phyloP scores from a whole-genome alignment of 2,797 vertebrate species.

The Semotilus atromaculatus region DNA sequence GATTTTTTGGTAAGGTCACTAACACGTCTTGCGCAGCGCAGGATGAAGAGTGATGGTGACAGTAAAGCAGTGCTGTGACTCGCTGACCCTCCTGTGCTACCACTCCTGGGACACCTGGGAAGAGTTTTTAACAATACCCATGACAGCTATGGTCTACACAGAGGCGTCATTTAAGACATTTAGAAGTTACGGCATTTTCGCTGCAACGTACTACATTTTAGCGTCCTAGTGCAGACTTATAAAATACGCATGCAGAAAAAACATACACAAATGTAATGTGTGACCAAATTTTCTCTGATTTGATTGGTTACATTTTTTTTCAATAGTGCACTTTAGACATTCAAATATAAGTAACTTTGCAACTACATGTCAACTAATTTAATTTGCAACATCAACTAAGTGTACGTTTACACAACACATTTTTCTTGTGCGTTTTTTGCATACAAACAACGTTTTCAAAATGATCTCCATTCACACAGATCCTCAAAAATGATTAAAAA shows the following conservation, averaged over 20 bases:
- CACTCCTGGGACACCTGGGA: conserved; percentile 68
- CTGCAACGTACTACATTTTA: neutral
- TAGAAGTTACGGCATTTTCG: conserved; percentile 7
- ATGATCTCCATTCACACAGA: neutral
- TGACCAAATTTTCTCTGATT: neutral
- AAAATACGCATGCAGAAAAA: neutral
- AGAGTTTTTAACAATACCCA: conserved; percentile 45
- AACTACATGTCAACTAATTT: neutral
- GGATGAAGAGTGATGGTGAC: conserved; percentile 69
- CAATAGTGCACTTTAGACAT: neutral
- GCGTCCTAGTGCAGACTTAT: neutral
- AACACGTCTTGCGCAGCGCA: conserved; percentile 59
- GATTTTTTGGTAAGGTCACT: conserved; percentile 61
- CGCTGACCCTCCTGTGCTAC: conserved; percentile 67
- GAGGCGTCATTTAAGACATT: conserved; percentile 14
- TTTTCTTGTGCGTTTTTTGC: neutral
- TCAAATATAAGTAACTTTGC: neutral
- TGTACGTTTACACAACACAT: neutral
- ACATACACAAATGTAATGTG: neutral
- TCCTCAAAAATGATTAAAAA: neutral
- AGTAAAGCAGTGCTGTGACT: conserved; percentile 53
- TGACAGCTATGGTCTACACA: conserved; percentile 33
- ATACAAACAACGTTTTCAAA: neutral
- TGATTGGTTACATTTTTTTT: neutral
- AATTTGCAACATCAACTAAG: neutral